Conservation (phyloP, 2,113 vertebrate genomes). For the Machaerirhynchus nigripectus region DNA sequence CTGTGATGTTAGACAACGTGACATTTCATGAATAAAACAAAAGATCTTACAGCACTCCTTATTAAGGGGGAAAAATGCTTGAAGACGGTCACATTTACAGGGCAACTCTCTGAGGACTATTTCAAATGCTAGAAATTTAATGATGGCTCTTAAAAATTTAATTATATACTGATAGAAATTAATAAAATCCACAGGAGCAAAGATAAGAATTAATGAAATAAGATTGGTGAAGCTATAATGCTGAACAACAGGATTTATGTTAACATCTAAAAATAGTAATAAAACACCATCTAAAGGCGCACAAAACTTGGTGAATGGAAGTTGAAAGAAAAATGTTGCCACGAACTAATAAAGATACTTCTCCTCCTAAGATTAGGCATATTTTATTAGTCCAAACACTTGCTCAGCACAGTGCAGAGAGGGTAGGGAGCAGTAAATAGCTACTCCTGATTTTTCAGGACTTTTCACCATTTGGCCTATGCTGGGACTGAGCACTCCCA, state of each 20-base stretch:
- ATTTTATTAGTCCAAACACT: neutral
- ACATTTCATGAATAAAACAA: conserved; percentile 49
- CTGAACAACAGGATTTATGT: neutral
- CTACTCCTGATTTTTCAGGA: neutral
- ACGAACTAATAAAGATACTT: neutral
- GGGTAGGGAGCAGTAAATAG: neutral
- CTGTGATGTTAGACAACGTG: neutral
- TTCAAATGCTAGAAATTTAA: conserved; percentile 19
- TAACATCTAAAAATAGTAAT: neutral
- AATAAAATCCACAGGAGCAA: neutral
- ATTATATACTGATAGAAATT: neutral
- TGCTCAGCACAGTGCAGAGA: neutral
- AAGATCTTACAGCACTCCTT: conserved; percentile 12
- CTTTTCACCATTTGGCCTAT: accelerated
- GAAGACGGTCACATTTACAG: neutral
- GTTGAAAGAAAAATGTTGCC: neutral
- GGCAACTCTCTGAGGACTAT: neutral
- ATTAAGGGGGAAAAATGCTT: neutral
- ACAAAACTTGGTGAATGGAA: neutral
- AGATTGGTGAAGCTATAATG: neutral
- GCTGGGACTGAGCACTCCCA: neutral
- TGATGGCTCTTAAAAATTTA: conserved; percentile 4
- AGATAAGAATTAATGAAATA: conserved; percentile 6
- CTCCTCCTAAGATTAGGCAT: neutral
- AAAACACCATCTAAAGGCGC: neutral